Conservation (phyloP, 2,888 invertebrate species). For the Nemurella pictetii region DNA sequence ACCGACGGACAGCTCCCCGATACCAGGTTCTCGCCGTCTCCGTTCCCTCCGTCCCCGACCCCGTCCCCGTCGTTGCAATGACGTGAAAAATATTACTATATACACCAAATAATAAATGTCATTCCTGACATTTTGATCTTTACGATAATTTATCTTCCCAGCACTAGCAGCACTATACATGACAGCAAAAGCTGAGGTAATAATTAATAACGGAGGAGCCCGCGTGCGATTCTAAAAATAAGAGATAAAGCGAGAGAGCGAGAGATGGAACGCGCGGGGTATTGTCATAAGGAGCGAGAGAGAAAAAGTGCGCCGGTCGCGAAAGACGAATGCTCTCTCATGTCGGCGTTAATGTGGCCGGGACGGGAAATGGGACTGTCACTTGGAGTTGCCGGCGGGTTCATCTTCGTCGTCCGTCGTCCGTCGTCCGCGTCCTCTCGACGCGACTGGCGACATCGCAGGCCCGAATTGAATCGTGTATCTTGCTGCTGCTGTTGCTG, state of each 20-base stretch:
- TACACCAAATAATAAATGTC: conserved; percentile 13
- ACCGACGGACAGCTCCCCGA: neutral
- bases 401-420: neutral
- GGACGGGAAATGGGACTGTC: neutral
- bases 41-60: neutral
- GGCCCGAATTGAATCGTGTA: too few species aligned
- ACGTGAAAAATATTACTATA: neutral
- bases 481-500: too few species aligned
- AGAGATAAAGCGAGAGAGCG: neutral
- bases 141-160: conserved; percentile 1
- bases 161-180: neutral
- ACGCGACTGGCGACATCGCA: too few species aligned
- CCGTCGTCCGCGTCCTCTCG: too few species aligned
- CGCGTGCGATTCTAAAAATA: neutral
- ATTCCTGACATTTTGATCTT: conserved; percentile 17
- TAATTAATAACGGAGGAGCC: neutral
- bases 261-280: too few species aligned
- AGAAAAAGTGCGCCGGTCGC: neutral
- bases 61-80: neutral
- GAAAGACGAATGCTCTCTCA: neutral
- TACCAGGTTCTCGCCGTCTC: neutral
- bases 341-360: neutral
- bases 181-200: neutral
- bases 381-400: neutral
- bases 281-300: too few species aligned